Evolutionary conservation across 2,888 invertebrate genomes (phyloP).

Genomic region (Ectemnius cavifrons): DNA sequence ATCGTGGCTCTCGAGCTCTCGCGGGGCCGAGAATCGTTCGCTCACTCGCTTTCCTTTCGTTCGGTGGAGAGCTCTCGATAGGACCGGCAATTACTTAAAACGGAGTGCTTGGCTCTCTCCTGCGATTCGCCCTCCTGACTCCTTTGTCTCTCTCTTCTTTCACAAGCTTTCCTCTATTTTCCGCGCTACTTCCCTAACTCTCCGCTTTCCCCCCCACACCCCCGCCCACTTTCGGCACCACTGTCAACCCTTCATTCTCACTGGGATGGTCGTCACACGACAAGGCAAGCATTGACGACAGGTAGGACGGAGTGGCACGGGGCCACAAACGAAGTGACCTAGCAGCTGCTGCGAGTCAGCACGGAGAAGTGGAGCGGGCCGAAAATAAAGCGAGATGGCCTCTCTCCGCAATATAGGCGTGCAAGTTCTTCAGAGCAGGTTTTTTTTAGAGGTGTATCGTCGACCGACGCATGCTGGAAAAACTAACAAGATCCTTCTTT

Average conservation of each 20-base stretch:
- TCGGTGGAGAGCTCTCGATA: slow-evolving; percentile 57
- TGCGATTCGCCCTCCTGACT: slow-evolving; percentile 7
- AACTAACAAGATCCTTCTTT: too few relatives aligned
- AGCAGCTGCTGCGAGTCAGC: too few relatives aligned
- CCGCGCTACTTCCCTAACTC: slow-evolving; percentile 25
- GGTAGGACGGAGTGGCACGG: too few relatives aligned
- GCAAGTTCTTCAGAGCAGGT: too few relatives aligned
- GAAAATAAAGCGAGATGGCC: too few relatives aligned
- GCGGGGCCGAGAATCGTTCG: slow-evolving; percentile 31
- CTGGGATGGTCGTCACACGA: neutral
- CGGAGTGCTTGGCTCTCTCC: slow-evolving; percentile 13
- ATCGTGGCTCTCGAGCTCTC: slow-evolving; percentile 61
- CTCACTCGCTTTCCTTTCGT: slow-evolving; percentile 38
- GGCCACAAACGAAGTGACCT: too few relatives aligned
- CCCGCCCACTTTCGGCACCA: neutral
- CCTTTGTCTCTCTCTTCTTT: neutral
- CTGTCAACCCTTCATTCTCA: too few relatives aligned
- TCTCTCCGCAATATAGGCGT: too few relatives aligned
- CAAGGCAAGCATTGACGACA: neutral
- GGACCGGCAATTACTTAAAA: slow-evolving; percentile 67
- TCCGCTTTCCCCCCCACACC: neutral
- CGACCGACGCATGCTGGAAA: too few relatives aligned
- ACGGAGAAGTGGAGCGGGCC: too few relatives aligned
- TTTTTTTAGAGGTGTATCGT: too few relatives aligned
- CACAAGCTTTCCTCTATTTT: slow-evolving; percentile 46